These are phyloP conservation scores for Elephas maximus DNA, from an alignment of 2,113 vertebrate genomes.

Conservation along the genomic window DNA sequence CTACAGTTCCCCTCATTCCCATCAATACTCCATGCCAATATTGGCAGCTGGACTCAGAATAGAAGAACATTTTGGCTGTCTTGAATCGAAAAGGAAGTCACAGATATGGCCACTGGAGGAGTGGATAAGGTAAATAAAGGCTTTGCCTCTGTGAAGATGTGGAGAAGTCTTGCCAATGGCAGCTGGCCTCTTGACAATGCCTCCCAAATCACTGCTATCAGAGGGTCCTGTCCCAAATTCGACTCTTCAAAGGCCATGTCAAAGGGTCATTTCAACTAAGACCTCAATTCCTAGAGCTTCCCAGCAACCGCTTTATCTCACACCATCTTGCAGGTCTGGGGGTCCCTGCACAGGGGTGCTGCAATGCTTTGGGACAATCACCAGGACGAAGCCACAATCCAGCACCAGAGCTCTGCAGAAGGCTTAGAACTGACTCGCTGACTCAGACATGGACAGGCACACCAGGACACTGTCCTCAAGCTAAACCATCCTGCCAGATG, in stretches of 20 bases:
- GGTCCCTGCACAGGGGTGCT: accelerated
- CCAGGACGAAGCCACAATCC: background rate
- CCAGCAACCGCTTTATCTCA: background rate
- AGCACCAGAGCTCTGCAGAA: background rate
- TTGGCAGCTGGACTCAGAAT: background rate
- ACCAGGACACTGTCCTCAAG: too few relatives aligned
- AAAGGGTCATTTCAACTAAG: background rate
- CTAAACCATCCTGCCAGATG: background rate
- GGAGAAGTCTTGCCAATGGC: background rate
- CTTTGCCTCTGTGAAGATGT: background rate
- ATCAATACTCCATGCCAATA: accelerated
- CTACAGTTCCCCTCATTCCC: background rate
- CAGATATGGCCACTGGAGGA: background rate
- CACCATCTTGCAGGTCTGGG: background rate
- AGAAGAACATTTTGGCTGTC: background rate
- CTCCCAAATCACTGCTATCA: background rate
- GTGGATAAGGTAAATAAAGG: background rate
- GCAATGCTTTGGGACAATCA: background rate
- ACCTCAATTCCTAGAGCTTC: background rate
- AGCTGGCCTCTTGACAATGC: accelerated
- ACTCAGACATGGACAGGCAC: background rate
- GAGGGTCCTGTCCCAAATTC: background rate
- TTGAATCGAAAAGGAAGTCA: background rate
- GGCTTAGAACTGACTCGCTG: background rate
- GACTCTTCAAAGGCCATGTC: background rate